These are phyloP conservation scores for Sicus ferrugineus DNA, from an alignment of 2,888 invertebrate species.

Conservation along the genomic window DNA sequence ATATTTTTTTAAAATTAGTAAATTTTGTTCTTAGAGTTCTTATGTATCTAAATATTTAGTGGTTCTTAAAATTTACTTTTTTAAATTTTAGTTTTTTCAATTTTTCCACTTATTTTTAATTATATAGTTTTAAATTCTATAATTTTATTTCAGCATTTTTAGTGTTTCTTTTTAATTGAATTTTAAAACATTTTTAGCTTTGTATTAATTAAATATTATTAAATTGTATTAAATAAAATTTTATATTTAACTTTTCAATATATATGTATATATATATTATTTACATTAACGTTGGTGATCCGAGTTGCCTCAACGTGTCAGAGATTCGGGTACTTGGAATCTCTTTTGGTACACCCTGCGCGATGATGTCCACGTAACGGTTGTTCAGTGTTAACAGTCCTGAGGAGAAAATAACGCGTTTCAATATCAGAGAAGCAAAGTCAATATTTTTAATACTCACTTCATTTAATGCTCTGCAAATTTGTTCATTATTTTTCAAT, in stretches of 20 bases:
- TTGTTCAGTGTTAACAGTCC: conserved; percentile 59
- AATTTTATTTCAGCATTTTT: conserved; percentile 20
- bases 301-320: conserved; percentile 56
- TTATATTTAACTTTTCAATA: conserved; percentile 38
- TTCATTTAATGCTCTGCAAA: conserved; percentile 65
- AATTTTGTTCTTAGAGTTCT: too few relatives aligned
- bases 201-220: too few relatives aligned
- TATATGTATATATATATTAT: conserved; percentile 54
- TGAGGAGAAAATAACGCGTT: conserved; percentile 38
- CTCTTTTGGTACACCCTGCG: conserved; percentile 65
- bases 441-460: conserved; percentile 48
- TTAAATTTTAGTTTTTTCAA: too few relatives aligned
- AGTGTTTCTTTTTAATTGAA: conserved; percentile 29
- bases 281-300: conserved; percentile 60
- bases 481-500: conserved; percentile 47
- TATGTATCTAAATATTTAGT: too few relatives aligned
- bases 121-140: conserved; percentile 24
- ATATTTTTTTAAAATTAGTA: too few relatives aligned
- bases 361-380: conserved; percentile 64
- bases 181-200: conserved; percentile 44
- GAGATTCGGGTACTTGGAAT: conserved; percentile 65
- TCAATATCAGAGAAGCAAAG: not conserved
- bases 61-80: too few relatives aligned
- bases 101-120: too few relatives aligned
- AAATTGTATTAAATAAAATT: too few relatives aligned